Percentiles rank a stretch among this genome's conserved stretches.
Conservation (phyloP, 1,140 invertebrate species). For the Onthophagus taurus region DNA sequence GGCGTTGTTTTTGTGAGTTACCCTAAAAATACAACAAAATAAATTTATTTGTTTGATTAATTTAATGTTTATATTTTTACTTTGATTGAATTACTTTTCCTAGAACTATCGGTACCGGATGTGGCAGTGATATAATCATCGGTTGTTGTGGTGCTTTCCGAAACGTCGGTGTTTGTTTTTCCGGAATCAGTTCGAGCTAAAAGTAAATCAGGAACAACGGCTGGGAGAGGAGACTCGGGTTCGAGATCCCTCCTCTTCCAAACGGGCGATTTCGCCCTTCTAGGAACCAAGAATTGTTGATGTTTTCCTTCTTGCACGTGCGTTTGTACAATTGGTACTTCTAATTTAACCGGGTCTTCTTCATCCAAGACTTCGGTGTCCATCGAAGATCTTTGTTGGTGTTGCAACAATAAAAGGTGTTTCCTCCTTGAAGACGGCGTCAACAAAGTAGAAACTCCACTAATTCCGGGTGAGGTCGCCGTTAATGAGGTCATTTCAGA, state of each 20-base stretch:
- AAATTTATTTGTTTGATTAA: not conserved
- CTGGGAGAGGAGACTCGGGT: slow-evolving; percentile 27
- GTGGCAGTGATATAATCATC: slow-evolving; percentile 84
- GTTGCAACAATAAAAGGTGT: slow-evolving; percentile 64
- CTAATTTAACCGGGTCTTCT: slow-evolving; percentile 42
- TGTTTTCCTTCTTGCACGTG: not conserved
- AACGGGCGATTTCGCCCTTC: slow-evolving; percentile 22
- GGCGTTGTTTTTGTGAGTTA: slow-evolving; percentile 10
- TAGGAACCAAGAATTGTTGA: slow-evolving; percentile 19
- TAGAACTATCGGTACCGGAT: slow-evolving; percentile 52
- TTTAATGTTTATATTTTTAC: too few species aligned
- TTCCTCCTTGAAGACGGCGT: slow-evolving; percentile 67
- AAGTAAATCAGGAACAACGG: slow-evolving; percentile 35
- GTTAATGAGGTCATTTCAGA: slow-evolving; percentile 49
- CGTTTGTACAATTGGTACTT: slow-evolving; percentile 9
- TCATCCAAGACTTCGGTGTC: slow-evolving; percentile 72
- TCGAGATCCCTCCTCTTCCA: slow-evolving; percentile 24
- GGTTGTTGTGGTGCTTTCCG: slow-evolving; percentile 74
- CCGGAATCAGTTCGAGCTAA: slow-evolving; percentile 60
- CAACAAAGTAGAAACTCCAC: too few species aligned
- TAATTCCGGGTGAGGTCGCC: slow-evolving; percentile 45
- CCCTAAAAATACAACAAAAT: slow-evolving; percentile 11
- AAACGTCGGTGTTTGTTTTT: slow-evolving; percentile 65
- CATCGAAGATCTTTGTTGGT: slow-evolving; percentile 74
- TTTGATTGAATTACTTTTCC: slow-evolving; percentile 34